These are phyloP conservation scores for Drosophila paranaensis DNA, from an alignment of 2,888 invertebrate genomes.

Conservation along the genomic window DNA sequence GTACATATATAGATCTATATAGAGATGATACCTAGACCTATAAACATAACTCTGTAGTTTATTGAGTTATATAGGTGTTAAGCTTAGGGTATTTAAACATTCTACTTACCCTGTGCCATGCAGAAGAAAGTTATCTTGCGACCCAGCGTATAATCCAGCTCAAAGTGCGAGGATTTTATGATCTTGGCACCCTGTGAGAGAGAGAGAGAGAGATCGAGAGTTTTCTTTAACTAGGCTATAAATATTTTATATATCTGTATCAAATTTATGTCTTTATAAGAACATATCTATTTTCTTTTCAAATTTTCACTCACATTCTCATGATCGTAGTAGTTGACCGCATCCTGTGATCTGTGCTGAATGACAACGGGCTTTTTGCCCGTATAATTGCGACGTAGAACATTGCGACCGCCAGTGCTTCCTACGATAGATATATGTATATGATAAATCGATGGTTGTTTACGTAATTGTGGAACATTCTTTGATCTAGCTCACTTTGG, in stretches of 20 bases:
- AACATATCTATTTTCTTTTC: background rate
- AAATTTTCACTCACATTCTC: slow-evolving; percentile 87
- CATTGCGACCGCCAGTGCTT: slow-evolving; percentile 82
- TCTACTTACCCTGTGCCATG: slow-evolving; percentile 90
- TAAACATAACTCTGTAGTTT: background rate
- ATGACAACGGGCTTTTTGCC: slow-evolving; percentile 84
- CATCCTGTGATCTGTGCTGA: slow-evolving; percentile 93
- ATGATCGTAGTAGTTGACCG: slow-evolving; percentile 95
- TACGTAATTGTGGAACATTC: background rate
- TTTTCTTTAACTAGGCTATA: background rate
- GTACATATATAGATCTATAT: background rate
- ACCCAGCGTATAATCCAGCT: slow-evolving; percentile 95
- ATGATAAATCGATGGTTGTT: background rate
- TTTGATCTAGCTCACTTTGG: slow-evolving; percentile 64
- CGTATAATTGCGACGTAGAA: slow-evolving; percentile 83
- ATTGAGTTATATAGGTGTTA: background rate
- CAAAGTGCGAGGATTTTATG: slow-evolving; percentile 94
- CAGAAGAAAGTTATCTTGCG: slow-evolving; percentile 97
- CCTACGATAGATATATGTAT: slow-evolving; percentile 58
- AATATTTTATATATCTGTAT: background rate
- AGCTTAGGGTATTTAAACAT: too few relatives aligned
- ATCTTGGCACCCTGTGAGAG: slow-evolving; percentile 93
- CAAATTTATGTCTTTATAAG: background rate
- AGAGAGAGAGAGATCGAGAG: background rate
- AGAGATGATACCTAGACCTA: too few relatives aligned